Percentiles rank a stretch among this genome's conserved stretches.
These are phyloP conservation scores for Latrodectus hesperus DNA, from an alignment of 2,888 invertebrate species.

Conservation along the genomic window DNA sequence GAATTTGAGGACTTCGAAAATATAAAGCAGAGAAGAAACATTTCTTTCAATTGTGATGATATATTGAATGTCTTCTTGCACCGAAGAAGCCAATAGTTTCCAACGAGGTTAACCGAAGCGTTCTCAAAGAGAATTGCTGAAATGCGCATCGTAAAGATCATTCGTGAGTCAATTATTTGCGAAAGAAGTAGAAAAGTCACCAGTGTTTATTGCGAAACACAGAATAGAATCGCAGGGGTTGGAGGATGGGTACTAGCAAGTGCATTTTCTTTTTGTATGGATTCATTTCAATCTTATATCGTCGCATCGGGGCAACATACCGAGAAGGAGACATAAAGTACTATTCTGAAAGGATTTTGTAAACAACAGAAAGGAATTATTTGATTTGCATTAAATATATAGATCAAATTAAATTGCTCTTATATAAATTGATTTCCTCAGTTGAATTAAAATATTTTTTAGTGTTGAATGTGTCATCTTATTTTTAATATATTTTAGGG, in stretches of 20 bases:
- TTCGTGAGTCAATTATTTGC: slow-evolving; percentile 57
- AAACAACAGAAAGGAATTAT: not conserved
- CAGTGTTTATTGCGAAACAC: slow-evolving; percentile 45
- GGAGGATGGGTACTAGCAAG: slow-evolving; percentile 4
- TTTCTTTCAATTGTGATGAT: slow-evolving; percentile 5
- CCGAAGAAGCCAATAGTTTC: slow-evolving; percentile 18
- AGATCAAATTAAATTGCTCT: too few relatives aligned
- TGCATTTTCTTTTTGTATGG: slow-evolving; percentile 42
- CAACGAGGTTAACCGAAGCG: slow-evolving; percentile 39
- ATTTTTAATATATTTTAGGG: too few relatives aligned
- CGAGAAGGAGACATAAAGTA: slow-evolving; percentile 25
- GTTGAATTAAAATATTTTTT: too few relatives aligned
- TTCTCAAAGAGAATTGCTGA: slow-evolving; percentile 43
- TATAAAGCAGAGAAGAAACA: not conserved
- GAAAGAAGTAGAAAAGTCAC: slow-evolving; percentile 59
- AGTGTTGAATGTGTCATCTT: too few relatives aligned
- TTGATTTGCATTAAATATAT: too few relatives aligned
- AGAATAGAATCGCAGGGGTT: slow-evolving; percentile 22
- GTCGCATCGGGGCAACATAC: slow-evolving; percentile 17
- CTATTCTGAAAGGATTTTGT: not conserved
- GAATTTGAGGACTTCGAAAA: not conserved
- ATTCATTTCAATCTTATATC: slow-evolving; percentile 39
- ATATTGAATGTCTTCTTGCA: not conserved
- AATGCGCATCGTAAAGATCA: slow-evolving; percentile 61
- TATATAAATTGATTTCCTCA: too few relatives aligned